Base-by-base conservation (phyloP, 2,113 vertebrate species). In the Python bivittatus region DNA sequence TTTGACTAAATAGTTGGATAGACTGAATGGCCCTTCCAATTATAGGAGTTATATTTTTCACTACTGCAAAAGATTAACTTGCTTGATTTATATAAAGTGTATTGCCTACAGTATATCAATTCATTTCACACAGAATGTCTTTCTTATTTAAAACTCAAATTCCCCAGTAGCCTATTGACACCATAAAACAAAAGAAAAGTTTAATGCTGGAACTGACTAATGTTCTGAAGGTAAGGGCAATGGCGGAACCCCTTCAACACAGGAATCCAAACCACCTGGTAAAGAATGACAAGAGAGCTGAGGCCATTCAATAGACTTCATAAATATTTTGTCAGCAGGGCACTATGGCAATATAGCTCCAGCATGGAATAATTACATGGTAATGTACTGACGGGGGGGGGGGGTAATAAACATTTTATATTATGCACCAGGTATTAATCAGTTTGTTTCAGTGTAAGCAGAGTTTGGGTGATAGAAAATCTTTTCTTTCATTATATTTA, bases 31-130 rank as follows among this genome's bases (percentile, higher is more conserved):
- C 48, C 48, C 48, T 48, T 48, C 48, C 48, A 48, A 6, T 48
- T 48, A 6, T 48, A 48, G 48, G 48, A 48, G 48, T 48, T 48
- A 48, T 48, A 48, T 97, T 97, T 97, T 95, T 97, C 96, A 97
- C 97, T 97, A 97, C 91, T 95, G 93, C 83, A 95, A 96, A 96
- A 96, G 90, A 95, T 97, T 97, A 97, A 97, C 85, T 96, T 97
- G 96, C 96, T 97, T 97, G 96, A 97, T 93, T 96, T 94, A 38
- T 15, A 86, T 89, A 93, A 97, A 48, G 95, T 92, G 94, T 54
- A 48, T 48, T 48, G 48, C 48, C n/a, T n/a, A n/a, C n/a, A n/a
- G 7, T 48, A 48, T 48, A 48, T 48, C 5, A 93, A 96, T 97
- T 96, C 96, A 92, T 97, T 92, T 96, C 92, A 95, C 96, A 93